A percentile compares a stretch with the other conserved stretches of the same genome.
phyloP scores from a whole-genome alignment of 2,113 vertebrate genomes.

The Carassius gibelio region DNA sequence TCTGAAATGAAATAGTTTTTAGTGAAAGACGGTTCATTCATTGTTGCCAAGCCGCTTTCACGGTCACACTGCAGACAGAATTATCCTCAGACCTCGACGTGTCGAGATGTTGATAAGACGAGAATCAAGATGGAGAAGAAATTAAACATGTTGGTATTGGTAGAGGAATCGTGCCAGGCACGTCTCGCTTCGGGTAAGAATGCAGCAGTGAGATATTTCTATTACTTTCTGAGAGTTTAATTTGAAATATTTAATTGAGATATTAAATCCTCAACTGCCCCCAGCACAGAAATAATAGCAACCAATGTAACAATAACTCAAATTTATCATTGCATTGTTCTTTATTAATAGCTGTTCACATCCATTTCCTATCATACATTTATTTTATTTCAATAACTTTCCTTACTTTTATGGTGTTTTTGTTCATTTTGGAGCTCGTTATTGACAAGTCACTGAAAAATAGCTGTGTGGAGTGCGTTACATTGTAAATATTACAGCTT shows the following conservation, averaged over 20 bases:
- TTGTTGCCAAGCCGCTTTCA: constrained; percentile 35
- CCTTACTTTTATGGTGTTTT: constrained; percentile 7
- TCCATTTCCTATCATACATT: constrained; percentile 1
- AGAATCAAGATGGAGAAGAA: constrained; percentile 1
- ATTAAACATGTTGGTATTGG: constrained; percentile 20
- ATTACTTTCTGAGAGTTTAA: background rate
- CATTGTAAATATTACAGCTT: background rate
- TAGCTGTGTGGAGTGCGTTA: background rate
- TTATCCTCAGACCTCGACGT: background rate
- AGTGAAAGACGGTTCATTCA: background rate
- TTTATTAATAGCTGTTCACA: background rate
- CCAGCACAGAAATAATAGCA: constrained; percentile 9
- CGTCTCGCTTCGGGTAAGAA: background rate
- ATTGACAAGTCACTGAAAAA: background rate
- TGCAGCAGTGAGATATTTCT: background rate
- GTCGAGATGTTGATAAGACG: constrained; percentile 15
- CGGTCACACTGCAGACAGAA: background rate
- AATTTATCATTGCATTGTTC: background rate
- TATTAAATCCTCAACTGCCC: constrained; percentile 7
- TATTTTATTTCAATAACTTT: background rate
- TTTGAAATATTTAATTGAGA: constrained; percentile 18
- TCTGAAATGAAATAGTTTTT: constrained; percentile 22
- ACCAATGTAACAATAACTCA: background rate
- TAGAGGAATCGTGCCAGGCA: constrained; percentile 15
- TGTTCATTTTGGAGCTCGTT: background rate